These are phyloP conservation scores for Drosophila lacicola DNA, from an alignment of 2,888 invertebrate genomes.

Conservation along the genomic window DNA sequence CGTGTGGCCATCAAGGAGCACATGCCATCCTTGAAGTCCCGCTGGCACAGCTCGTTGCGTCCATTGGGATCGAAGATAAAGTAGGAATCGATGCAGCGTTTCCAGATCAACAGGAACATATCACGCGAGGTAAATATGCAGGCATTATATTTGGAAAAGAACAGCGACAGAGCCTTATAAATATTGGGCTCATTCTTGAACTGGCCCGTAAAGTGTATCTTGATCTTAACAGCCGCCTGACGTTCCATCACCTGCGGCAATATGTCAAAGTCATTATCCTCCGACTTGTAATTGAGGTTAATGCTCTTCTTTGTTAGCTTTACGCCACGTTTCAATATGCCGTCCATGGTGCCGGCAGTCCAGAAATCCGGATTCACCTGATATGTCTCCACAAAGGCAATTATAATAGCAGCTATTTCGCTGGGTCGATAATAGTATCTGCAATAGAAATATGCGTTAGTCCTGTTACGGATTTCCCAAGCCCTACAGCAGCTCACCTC, in stretches of 20 bases:
- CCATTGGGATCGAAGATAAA: conserved; percentile 88
- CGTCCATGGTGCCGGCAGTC: conserved; percentile 76
- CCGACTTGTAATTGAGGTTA: conserved; percentile 65
- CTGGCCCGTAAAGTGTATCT: conserved; percentile 72
- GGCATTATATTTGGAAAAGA: conserved; percentile 76
- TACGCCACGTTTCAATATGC: conserved; percentile 71
- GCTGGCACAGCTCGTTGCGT: conserved; percentile 69
- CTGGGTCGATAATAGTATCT: conserved; percentile 70
- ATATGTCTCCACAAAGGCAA: conserved; percentile 82
- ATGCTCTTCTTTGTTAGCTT: conserved; percentile 67
- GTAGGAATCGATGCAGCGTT: conserved; percentile 86
- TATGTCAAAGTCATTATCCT: conserved; percentile 76
- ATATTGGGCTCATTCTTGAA: conserved; percentile 79
- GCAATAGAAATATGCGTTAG: not conserved
- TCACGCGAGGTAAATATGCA: conserved; percentile 74
- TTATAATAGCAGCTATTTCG: conserved; percentile 79
- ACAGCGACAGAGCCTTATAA: conserved; percentile 75
- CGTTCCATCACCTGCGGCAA: conserved; percentile 77
- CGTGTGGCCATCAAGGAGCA: conserved; percentile 85
- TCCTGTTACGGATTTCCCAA: not conserved
- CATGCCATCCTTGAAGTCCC: conserved; percentile 84
- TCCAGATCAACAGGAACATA: conserved; percentile 85
- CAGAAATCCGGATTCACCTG: conserved; percentile 80
- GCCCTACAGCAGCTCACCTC: conserved; percentile 33
- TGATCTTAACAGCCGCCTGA: conserved; percentile 70